These are phyloP conservation scores for Dipodomys merriami DNA, from an alignment of 2,113 vertebrate genomes.

Conservation along the genomic window DNA sequence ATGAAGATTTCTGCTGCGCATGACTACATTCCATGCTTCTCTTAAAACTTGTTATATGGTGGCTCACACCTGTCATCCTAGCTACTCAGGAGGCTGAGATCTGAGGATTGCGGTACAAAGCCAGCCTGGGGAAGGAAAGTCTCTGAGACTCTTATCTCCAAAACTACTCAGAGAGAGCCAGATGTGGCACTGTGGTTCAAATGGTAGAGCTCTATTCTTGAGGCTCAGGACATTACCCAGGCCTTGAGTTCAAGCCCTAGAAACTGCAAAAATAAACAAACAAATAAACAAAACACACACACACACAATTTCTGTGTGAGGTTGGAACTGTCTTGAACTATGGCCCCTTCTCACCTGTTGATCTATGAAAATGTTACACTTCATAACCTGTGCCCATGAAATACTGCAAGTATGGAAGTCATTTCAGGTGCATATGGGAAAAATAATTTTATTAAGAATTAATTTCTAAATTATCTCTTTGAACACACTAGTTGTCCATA, in stretches of 20 bases:
- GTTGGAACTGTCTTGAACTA: not conserved
- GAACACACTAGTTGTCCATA: not conserved
- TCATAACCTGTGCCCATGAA: not conserved
- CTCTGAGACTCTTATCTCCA: no score
- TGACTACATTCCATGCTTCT: not conserved
- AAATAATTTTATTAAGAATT: not conserved
- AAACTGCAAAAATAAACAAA: no score
- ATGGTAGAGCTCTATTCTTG: no score
- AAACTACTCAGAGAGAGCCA: no score
- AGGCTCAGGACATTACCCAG: no score
- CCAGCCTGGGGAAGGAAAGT: no score
- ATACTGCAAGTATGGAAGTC: constrained; percentile 10
- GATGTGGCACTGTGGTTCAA: no score
- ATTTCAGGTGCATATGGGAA: not conserved
- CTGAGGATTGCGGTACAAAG: no score
- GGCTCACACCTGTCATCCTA: no score
- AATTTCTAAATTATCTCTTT: not conserved
- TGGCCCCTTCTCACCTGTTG: not conserved
- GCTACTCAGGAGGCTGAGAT: no score
- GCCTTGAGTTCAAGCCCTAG: no score
- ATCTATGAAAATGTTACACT: not conserved
- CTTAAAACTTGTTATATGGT: not conserved
- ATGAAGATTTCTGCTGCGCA: not conserved
- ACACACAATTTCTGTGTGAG: not conserved
- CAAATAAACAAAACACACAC: no score